phyloP scores from a whole-genome alignment of 2,113 vertebrate species.

The Chauna torquata region DNA sequence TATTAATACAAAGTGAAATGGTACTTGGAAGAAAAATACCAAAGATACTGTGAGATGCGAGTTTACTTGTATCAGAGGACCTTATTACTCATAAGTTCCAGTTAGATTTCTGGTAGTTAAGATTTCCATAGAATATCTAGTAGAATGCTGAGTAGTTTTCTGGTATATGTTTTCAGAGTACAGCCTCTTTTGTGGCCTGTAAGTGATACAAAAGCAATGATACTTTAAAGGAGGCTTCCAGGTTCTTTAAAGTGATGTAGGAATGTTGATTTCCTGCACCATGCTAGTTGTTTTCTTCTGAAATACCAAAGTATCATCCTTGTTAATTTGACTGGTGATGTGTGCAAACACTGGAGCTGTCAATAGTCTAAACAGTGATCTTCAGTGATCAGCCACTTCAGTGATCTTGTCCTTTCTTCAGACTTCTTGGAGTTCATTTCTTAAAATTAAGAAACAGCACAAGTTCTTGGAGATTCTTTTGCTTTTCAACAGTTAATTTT shows the following conservation, averaged over 20 bases:
- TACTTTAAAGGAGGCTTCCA: background rate
- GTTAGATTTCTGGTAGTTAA: background rate
- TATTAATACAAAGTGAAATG: background rate
- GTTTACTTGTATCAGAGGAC: background rate
- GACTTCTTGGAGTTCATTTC: background rate
- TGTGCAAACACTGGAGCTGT: background rate
- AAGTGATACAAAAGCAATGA: background rate
- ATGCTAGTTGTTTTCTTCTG: background rate
- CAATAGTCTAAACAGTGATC: background rate
- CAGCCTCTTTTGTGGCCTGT: background rate
- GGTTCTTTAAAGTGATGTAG: background rate
- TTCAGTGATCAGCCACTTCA: too few species aligned
- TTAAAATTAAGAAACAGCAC: background rate
- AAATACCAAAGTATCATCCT: background rate
- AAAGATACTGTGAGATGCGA: background rate
- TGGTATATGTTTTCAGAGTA: background rate
- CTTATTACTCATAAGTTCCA: background rate
- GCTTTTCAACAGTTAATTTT: background rate
- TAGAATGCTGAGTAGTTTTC: background rate
- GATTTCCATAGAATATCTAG: background rate
- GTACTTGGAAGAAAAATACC: background rate
- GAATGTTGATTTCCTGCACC: background rate
- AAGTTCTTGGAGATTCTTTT: background rate
- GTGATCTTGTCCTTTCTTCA: background rate
- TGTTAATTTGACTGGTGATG: background rate